Conservation (phyloP, 1,140 invertebrate species). For the Onthophagus taurus region DNA sequence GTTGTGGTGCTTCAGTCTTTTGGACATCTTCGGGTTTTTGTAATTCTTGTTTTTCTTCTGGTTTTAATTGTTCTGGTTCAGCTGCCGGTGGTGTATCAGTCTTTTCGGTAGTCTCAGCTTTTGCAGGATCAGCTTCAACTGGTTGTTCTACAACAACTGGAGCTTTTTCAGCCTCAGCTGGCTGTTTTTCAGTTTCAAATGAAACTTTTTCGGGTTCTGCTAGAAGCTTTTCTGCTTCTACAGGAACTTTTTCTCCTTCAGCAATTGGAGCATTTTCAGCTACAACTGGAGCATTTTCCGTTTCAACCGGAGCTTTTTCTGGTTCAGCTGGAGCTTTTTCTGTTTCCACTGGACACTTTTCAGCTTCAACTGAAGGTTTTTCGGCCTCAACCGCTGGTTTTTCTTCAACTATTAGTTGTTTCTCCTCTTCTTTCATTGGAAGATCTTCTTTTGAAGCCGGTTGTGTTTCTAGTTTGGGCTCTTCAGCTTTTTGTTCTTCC, state of each 20-base stretch:
- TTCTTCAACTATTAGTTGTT: no score
- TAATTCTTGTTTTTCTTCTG: not conserved
- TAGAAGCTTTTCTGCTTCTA: not conserved
- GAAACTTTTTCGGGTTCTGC: not conserved
- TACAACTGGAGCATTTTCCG: no score
- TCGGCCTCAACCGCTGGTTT: no score
- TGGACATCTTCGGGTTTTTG: constrained; percentile 7
- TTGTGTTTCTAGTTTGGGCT: not conserved
- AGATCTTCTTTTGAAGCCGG: no score
- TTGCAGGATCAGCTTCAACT: not conserved
- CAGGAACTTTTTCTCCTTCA: not conserved
- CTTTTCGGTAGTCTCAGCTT: not conserved
- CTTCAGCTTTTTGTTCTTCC: no score
- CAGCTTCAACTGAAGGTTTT: not conserved
- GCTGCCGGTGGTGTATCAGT: not conserved
- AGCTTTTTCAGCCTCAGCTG: constrained; percentile 5
- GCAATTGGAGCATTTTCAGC: not conserved
- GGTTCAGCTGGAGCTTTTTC: not conserved
- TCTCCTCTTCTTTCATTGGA: no score
- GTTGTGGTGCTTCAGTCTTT: not conserved
- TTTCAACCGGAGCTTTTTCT: not conserved
- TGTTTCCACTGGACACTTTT: no score
- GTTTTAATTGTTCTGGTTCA: constrained; percentile 1
- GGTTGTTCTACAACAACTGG: constrained; percentile 13
- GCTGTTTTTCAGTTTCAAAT: no score